Evolutionary conservation across 2,888 invertebrate genomes (phyloP), one percentile per base, ranked within the genome.

Genomic region (Tyria jacobaeae): DNA sequence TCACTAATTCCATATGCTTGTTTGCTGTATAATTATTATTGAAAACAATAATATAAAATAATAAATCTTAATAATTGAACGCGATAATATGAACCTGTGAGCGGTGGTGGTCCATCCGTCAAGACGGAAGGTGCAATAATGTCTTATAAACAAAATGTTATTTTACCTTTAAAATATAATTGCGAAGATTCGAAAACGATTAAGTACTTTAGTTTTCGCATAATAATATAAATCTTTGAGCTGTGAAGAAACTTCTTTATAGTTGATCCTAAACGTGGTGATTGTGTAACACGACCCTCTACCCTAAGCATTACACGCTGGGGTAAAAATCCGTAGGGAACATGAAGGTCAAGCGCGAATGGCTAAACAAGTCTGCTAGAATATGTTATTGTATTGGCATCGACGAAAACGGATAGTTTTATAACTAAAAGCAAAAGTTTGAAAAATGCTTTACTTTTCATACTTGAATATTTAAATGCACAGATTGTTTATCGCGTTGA

Each of bases 291-390:
- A 44, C 48, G 57, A 63, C 63, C 63, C 21, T 41, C 57, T 54
- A 58, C 67, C 60, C 70, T 60, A 53, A 66, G 49, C 53, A 57
- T 70, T 70, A 61, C 59, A 65, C 61, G 62, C 65, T 70, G 59
- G 81, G 84, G 78, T 75, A 75, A 70, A 71, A 71, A 70, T 68
- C 66, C 57, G 64, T 57, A 68, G 81, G 83, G 76, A 69, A 60
- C 44, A 68, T 81, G 82, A 88, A 88, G 89, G 89, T 86, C 86
- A 82, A 78, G 75, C 73, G 80, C 71, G 58, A 15, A 41, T 59
- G 34, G 25, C 35, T 35, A n/a, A 24, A 10, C 34, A 10, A 27
- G 39, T 53, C 39, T 25, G 12, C n/a, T 21, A 44, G 21, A 44
- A 21, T 12, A 21, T 44, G 12, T 44, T 10, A 41, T 21, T 44